Conservation (phyloP, 1,140 invertebrate species). For the Ctenoplectra terminalis region DNA sequence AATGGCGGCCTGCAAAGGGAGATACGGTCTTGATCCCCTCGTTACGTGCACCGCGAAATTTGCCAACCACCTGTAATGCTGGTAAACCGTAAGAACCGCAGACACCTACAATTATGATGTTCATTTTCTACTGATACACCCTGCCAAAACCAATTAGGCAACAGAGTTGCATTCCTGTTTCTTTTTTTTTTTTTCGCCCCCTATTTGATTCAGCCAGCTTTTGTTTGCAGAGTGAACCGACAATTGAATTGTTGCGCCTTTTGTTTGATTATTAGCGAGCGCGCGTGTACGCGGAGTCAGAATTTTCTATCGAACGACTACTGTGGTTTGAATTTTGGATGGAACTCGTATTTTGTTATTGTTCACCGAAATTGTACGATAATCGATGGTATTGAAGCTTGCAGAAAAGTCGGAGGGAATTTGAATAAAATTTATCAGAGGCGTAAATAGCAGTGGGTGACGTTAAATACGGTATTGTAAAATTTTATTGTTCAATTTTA, state of each 20-base stretch:
- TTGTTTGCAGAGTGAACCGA: not conserved
- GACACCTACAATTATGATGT: constrained; percentile 53
- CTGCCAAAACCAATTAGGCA: not conserved
- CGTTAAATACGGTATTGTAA: too few relatives aligned
- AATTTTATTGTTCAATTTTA: not conserved
- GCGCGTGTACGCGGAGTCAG: not conserved
- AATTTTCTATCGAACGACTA: not conserved
- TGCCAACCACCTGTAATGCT: constrained; percentile 46
- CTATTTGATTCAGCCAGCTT: not conserved
- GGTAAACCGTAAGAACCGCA: constrained; percentile 50
- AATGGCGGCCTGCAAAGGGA: constrained; percentile 31
- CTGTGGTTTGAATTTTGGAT: too few relatives aligned
- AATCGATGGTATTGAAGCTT: too few relatives aligned
- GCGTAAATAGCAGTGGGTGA: too few relatives aligned
- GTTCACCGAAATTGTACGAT: not conserved
- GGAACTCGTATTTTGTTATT: not conserved
- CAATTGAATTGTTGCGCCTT: not conserved
- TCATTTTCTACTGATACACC: constrained; percentile 8
- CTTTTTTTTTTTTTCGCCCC: not conserved
- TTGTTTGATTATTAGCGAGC: not conserved
- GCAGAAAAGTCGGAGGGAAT: too few relatives aligned
- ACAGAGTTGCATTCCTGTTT: too few relatives aligned
- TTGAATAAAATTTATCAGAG: too few relatives aligned
- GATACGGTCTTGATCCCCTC: constrained; percentile 46
- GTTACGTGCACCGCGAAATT: constrained; percentile 44